These are phyloP conservation scores for Axis porcinus DNA, from an alignment of 2,113 vertebrate genomes.

Conservation along the genomic window DNA sequence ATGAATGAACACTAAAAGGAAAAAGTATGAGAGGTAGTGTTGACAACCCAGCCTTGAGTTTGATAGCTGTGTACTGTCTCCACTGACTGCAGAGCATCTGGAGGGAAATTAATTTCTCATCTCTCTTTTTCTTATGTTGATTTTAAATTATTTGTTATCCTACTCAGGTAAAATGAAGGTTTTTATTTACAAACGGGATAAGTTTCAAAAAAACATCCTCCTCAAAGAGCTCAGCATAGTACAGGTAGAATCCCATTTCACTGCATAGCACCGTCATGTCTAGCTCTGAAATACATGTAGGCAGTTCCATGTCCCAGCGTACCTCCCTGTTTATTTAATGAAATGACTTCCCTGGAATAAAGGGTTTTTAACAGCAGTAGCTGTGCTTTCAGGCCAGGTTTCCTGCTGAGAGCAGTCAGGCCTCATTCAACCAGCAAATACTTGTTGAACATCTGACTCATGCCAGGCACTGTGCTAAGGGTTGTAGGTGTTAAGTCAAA, in stretches of 20 bases:
- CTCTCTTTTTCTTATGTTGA: neutral
- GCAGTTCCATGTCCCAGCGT: neutral
- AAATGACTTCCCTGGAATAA: neutral
- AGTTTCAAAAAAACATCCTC: conserved; percentile 40
- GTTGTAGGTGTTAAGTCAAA: neutral
- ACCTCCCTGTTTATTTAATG: neutral
- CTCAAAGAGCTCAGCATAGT: neutral
- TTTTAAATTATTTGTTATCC: conserved; percentile 22
- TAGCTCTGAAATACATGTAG: neutral
- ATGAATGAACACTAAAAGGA: neutral
- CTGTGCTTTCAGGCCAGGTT: neutral
- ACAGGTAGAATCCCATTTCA: conserved; percentile 48
- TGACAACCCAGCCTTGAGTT: neutral
- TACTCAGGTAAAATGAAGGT: conserved; percentile 30
- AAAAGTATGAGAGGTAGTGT: neutral
- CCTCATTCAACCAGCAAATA: neutral
- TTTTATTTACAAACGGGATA: conserved; percentile 15
- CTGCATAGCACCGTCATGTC: neutral
- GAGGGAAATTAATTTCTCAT: conserved; percentile 11
- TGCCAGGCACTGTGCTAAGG: conserved; percentile 42
- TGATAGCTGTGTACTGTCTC: neutral
- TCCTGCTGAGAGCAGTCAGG: neutral
- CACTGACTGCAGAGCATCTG: neutral
- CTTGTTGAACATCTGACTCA: conserved; percentile 23
- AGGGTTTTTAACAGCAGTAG: neutral